A percentile compares a stretch with the other conserved stretches of the same genome.
Evolutionary conservation across 1,140 invertebrate species (phyloP).

Genomic region (Zaprionus davidi): DNA sequence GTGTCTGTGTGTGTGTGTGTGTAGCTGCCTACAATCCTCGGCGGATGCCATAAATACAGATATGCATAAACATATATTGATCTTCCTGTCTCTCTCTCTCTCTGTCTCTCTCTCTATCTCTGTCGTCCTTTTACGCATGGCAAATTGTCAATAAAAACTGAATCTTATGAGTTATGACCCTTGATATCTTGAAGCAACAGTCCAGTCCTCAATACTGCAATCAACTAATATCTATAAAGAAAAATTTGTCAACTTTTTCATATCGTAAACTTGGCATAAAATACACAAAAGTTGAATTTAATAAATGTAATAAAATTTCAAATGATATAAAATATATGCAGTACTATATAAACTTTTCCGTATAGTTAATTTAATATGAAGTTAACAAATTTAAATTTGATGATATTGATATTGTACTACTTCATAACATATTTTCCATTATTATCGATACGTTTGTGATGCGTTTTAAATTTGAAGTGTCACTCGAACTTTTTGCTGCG

Average conservation of each 20-base stretch:
- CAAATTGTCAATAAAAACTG: constrained; percentile 29
- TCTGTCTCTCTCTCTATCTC: not conserved
- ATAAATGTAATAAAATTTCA: too few species aligned
- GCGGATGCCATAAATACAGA: constrained; percentile 40
- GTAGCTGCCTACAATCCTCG: not conserved
- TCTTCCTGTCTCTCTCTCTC: not conserved
- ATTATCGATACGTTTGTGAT: not conserved
- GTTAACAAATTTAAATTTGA: not conserved
- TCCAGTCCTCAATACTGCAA: not conserved
- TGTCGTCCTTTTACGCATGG: constrained; percentile 22
- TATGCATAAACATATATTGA: constrained; percentile 17
- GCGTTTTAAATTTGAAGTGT: not conserved
- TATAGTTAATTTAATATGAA: not conserved
- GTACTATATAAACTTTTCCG: not conserved
- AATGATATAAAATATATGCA: not conserved
- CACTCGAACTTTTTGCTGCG: not conserved
- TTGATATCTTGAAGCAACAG: constrained; percentile 4
- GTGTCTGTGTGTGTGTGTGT: not conserved
- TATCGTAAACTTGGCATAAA: not conserved
- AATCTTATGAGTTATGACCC: constrained; percentile 27
- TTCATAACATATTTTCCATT: too few species aligned
- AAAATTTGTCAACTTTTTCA: not conserved
- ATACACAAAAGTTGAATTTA: not conserved
- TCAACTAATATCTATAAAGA: not conserved
- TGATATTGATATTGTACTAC: too few species aligned